Base-by-base conservation (phyloP, 1,140 invertebrate species). In the Cataglyphis hispanica region DNA sequence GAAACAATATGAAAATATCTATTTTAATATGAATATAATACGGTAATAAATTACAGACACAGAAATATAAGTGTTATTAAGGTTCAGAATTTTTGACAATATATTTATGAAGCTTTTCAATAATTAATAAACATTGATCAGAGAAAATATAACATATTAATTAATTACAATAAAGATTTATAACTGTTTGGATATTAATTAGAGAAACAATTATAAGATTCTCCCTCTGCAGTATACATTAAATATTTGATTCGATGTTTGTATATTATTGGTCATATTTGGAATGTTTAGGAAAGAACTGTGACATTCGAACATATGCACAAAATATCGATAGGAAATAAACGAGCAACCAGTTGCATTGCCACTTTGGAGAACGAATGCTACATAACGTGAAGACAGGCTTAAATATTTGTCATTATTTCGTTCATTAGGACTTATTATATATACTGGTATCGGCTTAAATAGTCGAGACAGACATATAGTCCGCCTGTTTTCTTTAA, bases 341-440 rank as follows among this genome's bases (percentile, higher is more conserved):
- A 83, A 74, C 53, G 53, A 72, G 67, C 25, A 60, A 83, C 50
- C 37, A 83, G 78, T 83, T 74, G 78, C 78, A 7, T 83, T 60
- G n/a, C 27, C 58, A 60, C 34, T 83, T 83, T 74, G 31, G 40
- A 72, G 53, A 60, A 74, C 19, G n/a, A 60, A 46, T n/a, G 40
- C 37, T 56, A 80, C 53, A 31, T 81, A 72, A 60, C 50, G 53
- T 1, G 53, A 31, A 25, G 34, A 60, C 16, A 58, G 53, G 25
- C 37, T 53, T 27, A 72, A 56, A 80, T 80, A 83, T 74, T 60
- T 74, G 53, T 83, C 27, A 37, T 37, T 81, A 83, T 72, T 83
- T 83, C 27, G 37, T 61, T 83, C 37, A 74, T 83, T 74, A 83
- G 78, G 13, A 37, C 11, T n/a, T n/a, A 13, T 11, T 46, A 46